Conservation (phyloP, 2,888 invertebrate genomes). For the Diplolepis rosae region DNA sequence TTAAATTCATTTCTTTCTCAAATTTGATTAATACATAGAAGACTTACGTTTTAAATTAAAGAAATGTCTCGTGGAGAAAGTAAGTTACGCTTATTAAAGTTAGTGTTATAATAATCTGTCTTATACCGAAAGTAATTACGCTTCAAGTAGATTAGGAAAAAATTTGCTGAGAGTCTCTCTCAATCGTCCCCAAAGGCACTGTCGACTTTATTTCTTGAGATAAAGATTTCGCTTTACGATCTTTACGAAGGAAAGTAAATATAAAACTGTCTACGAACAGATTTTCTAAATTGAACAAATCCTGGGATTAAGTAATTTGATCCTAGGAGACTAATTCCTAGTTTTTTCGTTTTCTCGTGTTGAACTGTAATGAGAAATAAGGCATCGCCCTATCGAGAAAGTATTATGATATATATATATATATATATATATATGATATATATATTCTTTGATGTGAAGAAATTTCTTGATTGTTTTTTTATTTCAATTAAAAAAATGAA, state of each 20-base stretch:
- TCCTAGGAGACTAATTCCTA: neutral
- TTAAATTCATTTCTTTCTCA: no score
- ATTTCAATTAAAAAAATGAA: no score
- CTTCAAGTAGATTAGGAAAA: neutral
- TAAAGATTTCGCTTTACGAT: constrained; percentile 6
- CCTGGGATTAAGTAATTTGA: constrained; percentile 13
- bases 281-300: constrained; percentile 13
- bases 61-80: no score
- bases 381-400: neutral
- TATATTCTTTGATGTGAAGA: no score
- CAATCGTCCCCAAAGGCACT: neutral
- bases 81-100: no score
- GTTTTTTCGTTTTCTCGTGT: constrained; percentile 13
- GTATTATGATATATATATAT: neutral
- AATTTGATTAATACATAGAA: no score
- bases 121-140: constrained; percentile 1
- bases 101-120: neutral
- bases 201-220: constrained; percentile 6
- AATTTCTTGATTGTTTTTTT: no score
- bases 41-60: no score
- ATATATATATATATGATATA: no score
- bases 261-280: constrained; percentile 2
- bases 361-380: constrained; percentile 11
- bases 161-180: neutral
- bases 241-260: neutral